phyloP scores from a whole-genome alignment of 2,888 invertebrate genomes.

The Acronicta leporina region DNA sequence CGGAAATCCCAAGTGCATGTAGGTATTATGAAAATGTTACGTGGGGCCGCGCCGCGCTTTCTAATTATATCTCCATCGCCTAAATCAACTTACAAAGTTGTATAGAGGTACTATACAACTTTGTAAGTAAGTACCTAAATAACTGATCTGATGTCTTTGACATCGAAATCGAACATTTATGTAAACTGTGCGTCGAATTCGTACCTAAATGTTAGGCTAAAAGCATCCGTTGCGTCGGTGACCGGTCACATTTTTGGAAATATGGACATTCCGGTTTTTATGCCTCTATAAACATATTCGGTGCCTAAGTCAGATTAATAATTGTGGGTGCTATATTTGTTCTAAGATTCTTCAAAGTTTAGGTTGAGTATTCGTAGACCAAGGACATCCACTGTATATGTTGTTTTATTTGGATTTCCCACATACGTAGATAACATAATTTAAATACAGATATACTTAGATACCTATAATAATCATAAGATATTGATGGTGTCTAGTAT shows the following conservation, averaged over 20 bases:
- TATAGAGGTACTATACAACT: too few relatives aligned
- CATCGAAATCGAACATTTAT: slow-evolving; percentile 10
- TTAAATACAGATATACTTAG: slow-evolving; percentile 53
- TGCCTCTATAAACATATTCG: slow-evolving; percentile 27
- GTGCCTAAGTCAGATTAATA: slow-evolving; percentile 21
- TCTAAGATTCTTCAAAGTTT: slow-evolving; percentile 18
- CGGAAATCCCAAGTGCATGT: slow-evolving; percentile 72
- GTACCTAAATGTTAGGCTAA: slow-evolving; percentile 2
- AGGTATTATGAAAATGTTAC: slow-evolving; percentile 60
- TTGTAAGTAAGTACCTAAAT: too few relatives aligned
- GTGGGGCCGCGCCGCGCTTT: slow-evolving; percentile 64
- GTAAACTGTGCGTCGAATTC: neutral
- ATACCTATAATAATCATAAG: slow-evolving; percentile 33
- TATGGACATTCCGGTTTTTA: slow-evolving; percentile 36
- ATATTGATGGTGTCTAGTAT: slow-evolving; percentile 13
- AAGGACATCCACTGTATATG: slow-evolving; percentile 49
- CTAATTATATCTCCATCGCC: slow-evolving; percentile 60
- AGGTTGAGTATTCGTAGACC: slow-evolving; percentile 23
- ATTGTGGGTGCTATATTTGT: slow-evolving; percentile 27
- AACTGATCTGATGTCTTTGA: slow-evolving; percentile 25
- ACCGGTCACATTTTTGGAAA: slow-evolving; percentile 30
- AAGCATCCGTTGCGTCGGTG: slow-evolving; percentile 17
- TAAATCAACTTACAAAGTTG: slow-evolving; percentile 29
- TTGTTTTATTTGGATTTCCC: slow-evolving; percentile 56
- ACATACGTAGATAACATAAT: slow-evolving; percentile 47